Percentiles rank a stretch among this genome's conserved stretches.
Conservation (phyloP, 92 coral and sea anemone genomes). For the Umimayanthus chanpuru region DNA sequence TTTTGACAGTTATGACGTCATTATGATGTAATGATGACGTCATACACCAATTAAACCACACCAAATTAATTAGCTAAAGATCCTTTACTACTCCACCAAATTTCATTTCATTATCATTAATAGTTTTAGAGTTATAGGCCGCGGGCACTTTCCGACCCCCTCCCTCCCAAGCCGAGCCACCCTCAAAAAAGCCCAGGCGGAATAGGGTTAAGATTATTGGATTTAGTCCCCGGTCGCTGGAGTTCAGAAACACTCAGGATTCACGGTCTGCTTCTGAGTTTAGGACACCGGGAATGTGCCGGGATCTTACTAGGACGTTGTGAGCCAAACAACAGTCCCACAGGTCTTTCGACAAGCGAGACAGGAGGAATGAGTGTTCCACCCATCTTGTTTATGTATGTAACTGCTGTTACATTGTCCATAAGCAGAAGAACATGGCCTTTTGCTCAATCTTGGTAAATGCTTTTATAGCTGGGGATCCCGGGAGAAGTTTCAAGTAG, state of each 20-base stretch:
- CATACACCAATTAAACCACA: too few species aligned
- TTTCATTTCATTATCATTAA: too few species aligned
- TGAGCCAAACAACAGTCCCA: background rate
- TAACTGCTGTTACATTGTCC: background rate
- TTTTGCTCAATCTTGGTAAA: background rate
- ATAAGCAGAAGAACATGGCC: background rate
- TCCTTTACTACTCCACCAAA: too few species aligned
- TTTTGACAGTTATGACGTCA: background rate
- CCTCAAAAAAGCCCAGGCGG: too few species aligned
- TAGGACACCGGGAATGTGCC: too few species aligned
- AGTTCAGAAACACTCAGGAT: background rate
- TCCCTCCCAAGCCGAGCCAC: too few species aligned
- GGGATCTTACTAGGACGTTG: background rate
- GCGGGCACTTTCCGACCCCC: too few species aligned
- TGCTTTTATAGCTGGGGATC: background rate
- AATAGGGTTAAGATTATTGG: too few species aligned
- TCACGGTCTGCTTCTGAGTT: too few species aligned
- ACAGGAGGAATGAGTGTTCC: background rate
- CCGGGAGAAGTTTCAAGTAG: background rate
- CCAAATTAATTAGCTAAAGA: too few species aligned
- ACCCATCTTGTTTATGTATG: background rate
- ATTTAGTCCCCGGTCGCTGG: background rate
- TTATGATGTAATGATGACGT: too few species aligned
- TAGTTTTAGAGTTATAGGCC: too few species aligned
- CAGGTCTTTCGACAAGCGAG: background rate